Evolutionary conservation across 2,888 invertebrate genomes (phyloP), one percentile per base, ranked within the genome.

Genomic region (Apomyelois bistriatella): DNA sequence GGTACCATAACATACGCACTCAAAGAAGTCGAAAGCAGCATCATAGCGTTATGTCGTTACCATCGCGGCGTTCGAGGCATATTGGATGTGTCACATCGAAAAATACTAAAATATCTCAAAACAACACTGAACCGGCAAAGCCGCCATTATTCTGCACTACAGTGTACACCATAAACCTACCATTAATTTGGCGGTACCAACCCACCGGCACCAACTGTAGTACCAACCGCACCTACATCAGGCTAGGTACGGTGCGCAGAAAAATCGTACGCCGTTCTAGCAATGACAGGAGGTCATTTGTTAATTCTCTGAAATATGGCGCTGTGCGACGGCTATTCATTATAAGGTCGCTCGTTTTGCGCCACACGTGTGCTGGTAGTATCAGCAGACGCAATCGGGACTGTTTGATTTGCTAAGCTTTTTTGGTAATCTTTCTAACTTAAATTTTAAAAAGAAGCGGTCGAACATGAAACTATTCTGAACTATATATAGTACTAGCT

Each of bases 271-370:
- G 73, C 82, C 79, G 81, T 82, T 82, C 84, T 68, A 74, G 67
- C 78, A 73, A 70, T 80, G 89, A 88, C 90, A 82, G 83, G 66
- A 62, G 79, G 84, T 86, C 87, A 85, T 90, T 90, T 89, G 89
- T 90, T 88, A 90, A 90, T 88, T 83, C 87, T 74, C 79, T 89
- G 88, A 89, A 87, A 88, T 89, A 90, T 88, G 84, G 86, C 72
- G 80, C 76, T 78, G 77, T 79, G 82, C 84, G 86, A 83, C 85
- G 85, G 85, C 85, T 71, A 87, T 89, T 87, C 87, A 86, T 89
- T 89, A 89, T 84, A 82, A 79, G 85, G 85, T 82, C 76, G 83
- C 85, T 85, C 85, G 86, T 84, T n/a, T 87, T 84, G 83, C 74
- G 84, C 82, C 86, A 80, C 87, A 86, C 87, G 88, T 88, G 89